Base-by-base conservation (phyloP, 2,797 vertebrate species). In the Delichon dasypus region DNA sequence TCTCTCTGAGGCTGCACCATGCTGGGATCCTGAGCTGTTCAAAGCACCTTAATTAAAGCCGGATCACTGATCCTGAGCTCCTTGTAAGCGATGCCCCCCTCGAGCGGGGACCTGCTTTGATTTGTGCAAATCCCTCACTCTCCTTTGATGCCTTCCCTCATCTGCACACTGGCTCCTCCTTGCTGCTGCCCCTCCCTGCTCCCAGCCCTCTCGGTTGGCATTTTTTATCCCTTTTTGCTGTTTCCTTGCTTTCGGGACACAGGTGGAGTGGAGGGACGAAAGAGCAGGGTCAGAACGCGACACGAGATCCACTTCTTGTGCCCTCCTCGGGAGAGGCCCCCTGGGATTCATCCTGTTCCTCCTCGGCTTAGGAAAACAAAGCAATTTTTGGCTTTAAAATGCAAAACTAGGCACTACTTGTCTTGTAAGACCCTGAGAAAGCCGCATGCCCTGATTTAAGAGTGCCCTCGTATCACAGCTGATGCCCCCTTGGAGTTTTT, bases 401-500 rank as follows among this genome's bases (percentile, higher is more conserved):
- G 17, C 51, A 61, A 40, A 38, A 68, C 4, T 1, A 30, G 32
- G 30, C 36, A 32, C 36, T 29, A 0, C 26, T 42, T 80, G 40
- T 66, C 38, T 29, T 57, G 38, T 17, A 21, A 53, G 61, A 10
- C 57, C 61, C 30, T 9, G 12, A 84, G 68, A 74, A 71, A 71
- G 47, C 62, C 21, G 14, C 32, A 3, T 34, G 25, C 22, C 61
- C 58, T 66, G 66, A 82, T 88, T 86, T 91, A 51, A 90, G 92
- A 85, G 79, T 30, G 65, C 76, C 66, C n/a, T 71, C 13, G 16
- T 51, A 58, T 50, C 85, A 44, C 74, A 53, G 50, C 77, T 60
- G 61, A 38, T 60, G 44, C 42, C 74, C 87, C 74, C 51, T 30
- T 10, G 83, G 90, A 75, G 71, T 25, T 87, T 87, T 80, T 84